Evolutionary conservation across 1,140 invertebrate genomes (phyloP).

Genomic region (Brachystomella parvula): DNA sequence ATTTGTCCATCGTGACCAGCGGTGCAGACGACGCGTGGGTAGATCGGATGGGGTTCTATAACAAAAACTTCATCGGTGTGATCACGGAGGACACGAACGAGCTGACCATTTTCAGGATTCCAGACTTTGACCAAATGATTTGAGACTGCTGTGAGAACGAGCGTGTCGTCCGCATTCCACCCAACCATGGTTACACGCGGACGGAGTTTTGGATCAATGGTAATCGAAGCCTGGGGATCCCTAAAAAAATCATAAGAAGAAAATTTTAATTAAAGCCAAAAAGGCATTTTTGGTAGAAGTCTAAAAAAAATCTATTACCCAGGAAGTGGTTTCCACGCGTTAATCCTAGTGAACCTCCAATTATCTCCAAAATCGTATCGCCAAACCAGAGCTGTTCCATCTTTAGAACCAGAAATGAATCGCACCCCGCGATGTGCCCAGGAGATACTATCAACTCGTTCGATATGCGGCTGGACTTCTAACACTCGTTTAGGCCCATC

Average conservation of each 20-base stretch:
- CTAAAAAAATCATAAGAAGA: background rate
- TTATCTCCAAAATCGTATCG: constrained; percentile 59
- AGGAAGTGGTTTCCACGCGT: constrained; percentile 52
- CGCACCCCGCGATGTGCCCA: constrained; percentile 77
- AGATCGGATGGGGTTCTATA: constrained; percentile 80
- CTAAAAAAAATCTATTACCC: constrained; percentile 48
- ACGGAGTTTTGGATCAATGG: constrained; percentile 57
- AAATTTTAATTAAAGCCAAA: background rate
- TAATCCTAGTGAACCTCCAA: constrained; percentile 70
- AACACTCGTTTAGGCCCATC: constrained; percentile 64
- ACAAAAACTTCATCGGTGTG: constrained; percentile 93
- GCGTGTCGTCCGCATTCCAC: constrained; percentile 82
- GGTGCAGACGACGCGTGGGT: constrained; percentile 66
- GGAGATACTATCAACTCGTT: constrained; percentile 91
- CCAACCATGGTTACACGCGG: constrained; percentile 89
- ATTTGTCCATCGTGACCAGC: constrained; percentile 94
- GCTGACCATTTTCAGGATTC: constrained; percentile 60
- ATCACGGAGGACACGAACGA: constrained; percentile 61
- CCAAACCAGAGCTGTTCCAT: constrained; percentile 93
- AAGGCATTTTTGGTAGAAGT: background rate
- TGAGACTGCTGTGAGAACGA: constrained; percentile 81
- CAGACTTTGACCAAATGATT: constrained; percentile 81
- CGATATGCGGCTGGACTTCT: constrained; percentile 80
- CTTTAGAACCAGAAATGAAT: constrained; percentile 93
- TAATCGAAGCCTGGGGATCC: constrained; percentile 35